Evolutionary conservation across 2,888 invertebrate species (phyloP).

Genomic region (Drosophila fungiperda): DNA sequence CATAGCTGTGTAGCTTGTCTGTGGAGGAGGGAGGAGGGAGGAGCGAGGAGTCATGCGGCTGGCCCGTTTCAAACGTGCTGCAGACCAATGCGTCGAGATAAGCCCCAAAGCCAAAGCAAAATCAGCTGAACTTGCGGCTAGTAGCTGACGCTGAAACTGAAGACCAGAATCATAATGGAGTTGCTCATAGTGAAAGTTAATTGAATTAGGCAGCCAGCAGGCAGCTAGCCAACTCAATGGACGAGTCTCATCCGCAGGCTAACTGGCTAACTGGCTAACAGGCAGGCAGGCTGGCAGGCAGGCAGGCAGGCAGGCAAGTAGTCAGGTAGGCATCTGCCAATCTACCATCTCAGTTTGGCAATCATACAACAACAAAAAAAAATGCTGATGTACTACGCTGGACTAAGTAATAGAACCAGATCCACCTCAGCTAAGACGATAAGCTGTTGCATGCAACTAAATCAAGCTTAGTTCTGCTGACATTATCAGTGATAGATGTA

Average conservation of each 20-base stretch:
- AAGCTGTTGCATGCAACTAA: neutral
- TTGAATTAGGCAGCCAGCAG: constrained; percentile 49
- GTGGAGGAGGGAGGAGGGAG: neutral
- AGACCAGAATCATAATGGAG: constrained; percentile 47
- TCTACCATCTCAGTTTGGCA: constrained; percentile 14
- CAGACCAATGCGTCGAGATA: constrained; percentile 43
- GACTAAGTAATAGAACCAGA: neutral
- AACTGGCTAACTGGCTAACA: neutral
- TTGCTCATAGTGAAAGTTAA: constrained; percentile 57
- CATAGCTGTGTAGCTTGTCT: constrained; percentile 5
- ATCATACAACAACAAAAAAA: neutral
- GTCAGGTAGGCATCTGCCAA: neutral
- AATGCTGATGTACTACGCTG: constrained; percentile 14
- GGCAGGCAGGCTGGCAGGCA: neutral
- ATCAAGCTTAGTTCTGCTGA: constrained; percentile 1
- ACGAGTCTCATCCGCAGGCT: constrained; percentile 12
- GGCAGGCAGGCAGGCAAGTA: neutral
- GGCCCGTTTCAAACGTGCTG: constrained; percentile 56
- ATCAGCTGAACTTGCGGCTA: constrained; percentile 24
- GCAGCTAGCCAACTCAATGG: constrained; percentile 18
- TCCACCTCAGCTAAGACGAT: neutral
- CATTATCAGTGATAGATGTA: neutral
- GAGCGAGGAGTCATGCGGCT: neutral
- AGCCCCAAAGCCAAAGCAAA: constrained; percentile 22
- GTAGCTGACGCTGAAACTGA: constrained; percentile 22